Percentiles rank a stretch among this genome's conserved stretches.
phyloP scores from a whole-genome alignment of 2,113 vertebrate genomes.

The Cyphomyrus discorhynchus region DNA sequence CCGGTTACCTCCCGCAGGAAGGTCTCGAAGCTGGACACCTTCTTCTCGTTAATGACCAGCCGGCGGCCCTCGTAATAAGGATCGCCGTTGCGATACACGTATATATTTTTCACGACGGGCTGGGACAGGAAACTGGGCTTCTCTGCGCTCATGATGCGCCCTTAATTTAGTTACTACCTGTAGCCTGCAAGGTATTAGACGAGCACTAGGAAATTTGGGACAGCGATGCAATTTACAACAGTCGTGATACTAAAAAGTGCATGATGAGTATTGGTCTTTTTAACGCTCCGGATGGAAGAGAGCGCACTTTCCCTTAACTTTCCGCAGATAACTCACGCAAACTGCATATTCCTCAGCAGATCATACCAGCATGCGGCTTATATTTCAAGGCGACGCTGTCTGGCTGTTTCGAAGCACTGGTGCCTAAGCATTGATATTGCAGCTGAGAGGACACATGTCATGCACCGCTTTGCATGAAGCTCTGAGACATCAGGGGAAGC shows the following conservation, averaged over 20 bases:
- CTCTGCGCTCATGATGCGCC: conserved; percentile 47
- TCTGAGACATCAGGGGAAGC: conserved; percentile 41
- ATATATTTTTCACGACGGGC: conserved; percentile 82
- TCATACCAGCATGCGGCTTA: not conserved
- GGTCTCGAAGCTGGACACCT: conserved; percentile 81
- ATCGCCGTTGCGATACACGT: conserved; percentile 89
- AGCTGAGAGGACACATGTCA: not conserved
- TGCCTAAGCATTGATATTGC: not conserved
- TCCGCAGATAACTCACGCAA: not conserved
- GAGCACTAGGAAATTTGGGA: not conserved
- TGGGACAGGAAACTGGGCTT: conserved; percentile 73
- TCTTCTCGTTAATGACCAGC: conserved; percentile 81
- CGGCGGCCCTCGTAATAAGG: conserved; percentile 82
- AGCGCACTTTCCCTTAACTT: not conserved
- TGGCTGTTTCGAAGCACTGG: not conserved
- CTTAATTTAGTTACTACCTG: not conserved
- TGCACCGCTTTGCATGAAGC: conserved; percentile 9
- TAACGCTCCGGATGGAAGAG: not conserved
- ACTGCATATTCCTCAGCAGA: not conserved
- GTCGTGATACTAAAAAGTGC: conserved; percentile 29
- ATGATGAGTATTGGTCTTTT: conserved; percentile 4
- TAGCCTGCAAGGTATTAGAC: not conserved
- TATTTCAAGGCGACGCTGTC: not conserved
- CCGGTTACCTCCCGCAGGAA: conserved; percentile 85
- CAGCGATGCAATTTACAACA: not conserved